phyloP scores from a whole-genome alignment of 2,888 invertebrate species.

The Spisula subtruncata region DNA sequence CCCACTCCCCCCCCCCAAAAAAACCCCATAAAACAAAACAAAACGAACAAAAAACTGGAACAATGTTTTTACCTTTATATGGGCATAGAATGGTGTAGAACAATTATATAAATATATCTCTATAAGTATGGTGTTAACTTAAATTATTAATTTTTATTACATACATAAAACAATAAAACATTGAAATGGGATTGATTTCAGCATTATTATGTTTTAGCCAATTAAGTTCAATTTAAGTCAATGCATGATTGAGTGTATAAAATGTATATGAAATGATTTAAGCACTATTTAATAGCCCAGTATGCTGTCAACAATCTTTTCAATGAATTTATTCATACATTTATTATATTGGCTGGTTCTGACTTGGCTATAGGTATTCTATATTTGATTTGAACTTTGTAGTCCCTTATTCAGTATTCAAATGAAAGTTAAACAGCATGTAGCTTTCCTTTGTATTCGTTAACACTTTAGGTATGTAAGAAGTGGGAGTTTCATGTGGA shows the following conservation, averaged over 20 bases:
- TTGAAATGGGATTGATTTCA: neutral
- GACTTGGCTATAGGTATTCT: too few species aligned
- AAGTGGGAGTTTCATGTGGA: neutral
- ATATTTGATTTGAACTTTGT: neutral
- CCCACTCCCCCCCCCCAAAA: too few species aligned
- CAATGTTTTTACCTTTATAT: neutral
- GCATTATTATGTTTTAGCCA: neutral
- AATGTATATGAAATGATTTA: neutral
- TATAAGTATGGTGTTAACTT: neutral
- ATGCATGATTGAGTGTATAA: neutral
- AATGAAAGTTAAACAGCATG: neutral
- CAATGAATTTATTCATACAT: too few species aligned
- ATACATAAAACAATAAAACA: neutral
- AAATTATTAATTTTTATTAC: neutral
- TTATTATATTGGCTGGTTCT: too few species aligned
- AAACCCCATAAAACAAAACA: neutral
- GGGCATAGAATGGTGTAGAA: neutral
- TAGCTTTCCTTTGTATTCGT: neutral
- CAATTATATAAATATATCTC: neutral
- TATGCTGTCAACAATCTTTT: too few species aligned
- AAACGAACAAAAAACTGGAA: neutral
- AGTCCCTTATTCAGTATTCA: neutral
- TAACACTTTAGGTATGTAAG: neutral
- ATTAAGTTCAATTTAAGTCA: neutral
- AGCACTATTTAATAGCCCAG: too few species aligned